Percentiles rank a stretch among this genome's conserved stretches.
These are phyloP conservation scores for Chrysolophus pictus DNA, from an alignment of 2,797 vertebrate species.

Conservation along the genomic window DNA sequence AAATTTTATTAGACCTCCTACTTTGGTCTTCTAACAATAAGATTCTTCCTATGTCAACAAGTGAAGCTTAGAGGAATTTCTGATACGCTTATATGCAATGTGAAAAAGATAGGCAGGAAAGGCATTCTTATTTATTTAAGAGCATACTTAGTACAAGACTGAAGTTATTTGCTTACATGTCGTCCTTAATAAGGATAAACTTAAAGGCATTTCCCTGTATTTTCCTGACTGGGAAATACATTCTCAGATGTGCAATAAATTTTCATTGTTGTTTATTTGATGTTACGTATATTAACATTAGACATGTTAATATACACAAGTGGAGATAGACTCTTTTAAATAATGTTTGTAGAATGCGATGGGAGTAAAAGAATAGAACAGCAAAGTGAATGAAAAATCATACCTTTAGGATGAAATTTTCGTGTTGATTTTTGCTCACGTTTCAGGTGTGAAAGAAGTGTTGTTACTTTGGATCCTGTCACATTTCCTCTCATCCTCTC, in stretches of 20 bases:
- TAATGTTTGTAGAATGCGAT: background rate
- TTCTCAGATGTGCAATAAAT: slow-evolving; percentile 19
- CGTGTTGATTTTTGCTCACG: background rate
- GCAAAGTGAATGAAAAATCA: background rate
- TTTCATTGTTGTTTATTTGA: slow-evolving; percentile 50
- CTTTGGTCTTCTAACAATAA: slow-evolving; percentile 28
- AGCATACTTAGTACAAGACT: slow-evolving; percentile 63
- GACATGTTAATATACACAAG: background rate
- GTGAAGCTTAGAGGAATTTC: slow-evolving; percentile 40
- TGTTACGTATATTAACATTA: background rate
- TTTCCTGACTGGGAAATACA: slow-evolving; percentile 37
- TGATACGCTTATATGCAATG: slow-evolving; percentile 31
- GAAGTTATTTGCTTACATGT: slow-evolving; percentile 66
- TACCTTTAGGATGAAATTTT: background rate
- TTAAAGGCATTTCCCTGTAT: slow-evolving; percentile 61
- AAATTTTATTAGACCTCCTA: slow-evolving; percentile 58
- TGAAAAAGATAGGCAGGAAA: slow-evolving; percentile 43
- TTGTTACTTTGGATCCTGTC: background rate
- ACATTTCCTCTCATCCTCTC: background rate
- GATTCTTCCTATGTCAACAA: slow-evolving; percentile 33
- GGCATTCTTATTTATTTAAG: slow-evolving; percentile 59
- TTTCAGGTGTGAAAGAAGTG: background rate
- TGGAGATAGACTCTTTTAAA: background rate
- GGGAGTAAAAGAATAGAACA: background rate
- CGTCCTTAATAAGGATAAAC: slow-evolving; percentile 50